phyloP scores from a whole-genome alignment of 2,888 invertebrate genomes.

The Cantharis nigra region DNA sequence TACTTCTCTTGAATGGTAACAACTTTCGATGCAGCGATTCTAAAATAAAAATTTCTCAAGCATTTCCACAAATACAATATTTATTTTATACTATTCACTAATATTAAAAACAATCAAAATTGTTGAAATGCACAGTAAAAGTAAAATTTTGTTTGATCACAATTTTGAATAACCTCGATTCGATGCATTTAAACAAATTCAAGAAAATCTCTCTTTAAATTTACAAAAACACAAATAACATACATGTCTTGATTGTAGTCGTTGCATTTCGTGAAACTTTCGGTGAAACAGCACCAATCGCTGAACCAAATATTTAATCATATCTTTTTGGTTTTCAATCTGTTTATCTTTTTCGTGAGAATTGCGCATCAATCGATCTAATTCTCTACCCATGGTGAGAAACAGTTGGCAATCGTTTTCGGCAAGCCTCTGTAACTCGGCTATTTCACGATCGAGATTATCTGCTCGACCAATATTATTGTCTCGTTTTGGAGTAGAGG shows the following conservation, averaged over 20 bases:
- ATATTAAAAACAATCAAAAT: not conserved
- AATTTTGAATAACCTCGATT: not conserved
- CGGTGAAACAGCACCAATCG: not conserved
- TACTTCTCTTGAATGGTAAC: not conserved
- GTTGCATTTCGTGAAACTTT: not conserved
- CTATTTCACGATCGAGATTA: not conserved
- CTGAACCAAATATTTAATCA: constrained; percentile 1
- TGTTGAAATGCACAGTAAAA: not conserved
- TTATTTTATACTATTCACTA: not conserved
- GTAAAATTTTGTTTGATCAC: not conserved
- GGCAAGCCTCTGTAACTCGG: not conserved
- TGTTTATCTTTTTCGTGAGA: constrained; percentile 10
- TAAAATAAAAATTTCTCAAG: not conserved
- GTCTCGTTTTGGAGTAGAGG: not conserved
- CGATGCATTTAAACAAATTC: not conserved
- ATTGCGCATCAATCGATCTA: constrained; percentile 6
- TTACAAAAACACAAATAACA: not conserved
- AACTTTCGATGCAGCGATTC: not conserved
- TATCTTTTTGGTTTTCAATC: constrained; percentile 1
- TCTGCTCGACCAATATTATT: not conserved
- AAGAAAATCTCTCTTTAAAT: not conserved
- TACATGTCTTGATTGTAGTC: not conserved
- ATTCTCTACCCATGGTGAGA: constrained; percentile 6
- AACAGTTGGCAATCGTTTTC: constrained; percentile 9
- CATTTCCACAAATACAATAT: not conserved